Evolutionary conservation across 2,888 invertebrate species (phyloP).

Genomic region (Sphaerophoria taeniata): DNA sequence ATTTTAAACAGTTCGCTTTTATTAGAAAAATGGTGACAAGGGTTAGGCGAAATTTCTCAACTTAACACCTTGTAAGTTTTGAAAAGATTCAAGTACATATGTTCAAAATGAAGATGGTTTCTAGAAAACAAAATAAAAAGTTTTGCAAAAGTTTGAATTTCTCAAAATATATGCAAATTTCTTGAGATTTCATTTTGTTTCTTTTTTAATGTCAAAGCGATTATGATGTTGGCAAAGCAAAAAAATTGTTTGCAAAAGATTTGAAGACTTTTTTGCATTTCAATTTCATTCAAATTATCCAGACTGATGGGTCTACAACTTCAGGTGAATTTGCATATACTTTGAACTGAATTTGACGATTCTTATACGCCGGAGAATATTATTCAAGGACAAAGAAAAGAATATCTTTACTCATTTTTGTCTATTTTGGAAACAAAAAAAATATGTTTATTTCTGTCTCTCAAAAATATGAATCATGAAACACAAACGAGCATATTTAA

Average conservation of each 20-base stretch:
- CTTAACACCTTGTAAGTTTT: too few species aligned
- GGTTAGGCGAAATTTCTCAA: too few species aligned
- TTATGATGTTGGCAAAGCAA: constrained; percentile 57
- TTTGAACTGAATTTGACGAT: background rate
- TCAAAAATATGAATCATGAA: background rate
- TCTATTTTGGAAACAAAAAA: too few species aligned
- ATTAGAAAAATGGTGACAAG: too few species aligned
- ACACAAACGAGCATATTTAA: background rate
- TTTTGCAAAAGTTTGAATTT: constrained; percentile 2
- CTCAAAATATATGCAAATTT: constrained; percentile 33
- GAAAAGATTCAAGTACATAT: background rate
- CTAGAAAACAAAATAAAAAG: background rate
- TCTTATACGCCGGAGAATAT: background rate
- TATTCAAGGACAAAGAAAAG: background rate
- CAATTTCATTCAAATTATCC: background rate
- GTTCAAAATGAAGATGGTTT: background rate
- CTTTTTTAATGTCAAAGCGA: constrained; percentile 43
- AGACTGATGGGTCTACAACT: background rate
- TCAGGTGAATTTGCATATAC: background rate
- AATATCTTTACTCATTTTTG: background rate
- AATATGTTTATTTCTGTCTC: too few species aligned
- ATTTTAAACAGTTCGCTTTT: too few species aligned
- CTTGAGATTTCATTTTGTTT: constrained; percentile 31
- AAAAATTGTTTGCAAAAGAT: background rate
- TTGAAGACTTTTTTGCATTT: background rate